phyloP scores from a whole-genome alignment of 2,888 invertebrate genomes.

The Agrilus biguttatus region DNA sequence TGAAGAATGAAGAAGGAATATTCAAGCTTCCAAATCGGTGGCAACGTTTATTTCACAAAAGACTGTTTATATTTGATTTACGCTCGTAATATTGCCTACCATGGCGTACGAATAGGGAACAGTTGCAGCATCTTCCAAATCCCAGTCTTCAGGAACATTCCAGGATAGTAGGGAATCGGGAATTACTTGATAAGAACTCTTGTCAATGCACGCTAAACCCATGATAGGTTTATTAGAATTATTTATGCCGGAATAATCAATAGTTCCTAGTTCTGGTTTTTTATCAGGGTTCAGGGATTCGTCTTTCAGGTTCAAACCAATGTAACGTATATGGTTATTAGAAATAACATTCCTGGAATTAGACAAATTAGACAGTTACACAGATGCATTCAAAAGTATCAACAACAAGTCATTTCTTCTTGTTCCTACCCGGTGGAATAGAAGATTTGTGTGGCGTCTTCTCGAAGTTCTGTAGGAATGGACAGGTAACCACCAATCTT shows the following conservation, averaged over 20 bases:
- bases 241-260: constrained; percentile 24
- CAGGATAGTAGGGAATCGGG: constrained; percentile 38
- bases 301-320: constrained; percentile 25
- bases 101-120: constrained; percentile 69
- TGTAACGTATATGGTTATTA: constrained; percentile 19
- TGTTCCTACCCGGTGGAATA: constrained; percentile 11
- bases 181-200: constrained; percentile 20
- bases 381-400: background rate
- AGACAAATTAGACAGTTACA: constrained; percentile 1
- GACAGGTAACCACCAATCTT: constrained; percentile 17
- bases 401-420: background rate
- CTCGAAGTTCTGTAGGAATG: constrained; percentile 19
- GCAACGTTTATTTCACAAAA: too few relatives aligned
- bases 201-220: constrained; percentile 41
- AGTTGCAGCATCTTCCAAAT: constrained; percentile 58
- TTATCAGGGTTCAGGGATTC: constrained; percentile 20
- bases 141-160: constrained; percentile 59
- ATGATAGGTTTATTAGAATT: constrained; percentile 45
- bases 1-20: too few relatives aligned
- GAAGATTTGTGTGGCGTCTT: constrained; percentile 12
- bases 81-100: constrained; percentile 17
- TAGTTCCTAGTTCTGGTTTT: constrained; percentile 22
- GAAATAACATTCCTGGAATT: constrained; percentile 9
- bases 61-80: too few relatives aligned
- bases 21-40: too few relatives aligned